These are phyloP conservation scores for Leptoclinus maculatus DNA, from an alignment of 2,797 vertebrate species.

Conservation along the genomic window DNA sequence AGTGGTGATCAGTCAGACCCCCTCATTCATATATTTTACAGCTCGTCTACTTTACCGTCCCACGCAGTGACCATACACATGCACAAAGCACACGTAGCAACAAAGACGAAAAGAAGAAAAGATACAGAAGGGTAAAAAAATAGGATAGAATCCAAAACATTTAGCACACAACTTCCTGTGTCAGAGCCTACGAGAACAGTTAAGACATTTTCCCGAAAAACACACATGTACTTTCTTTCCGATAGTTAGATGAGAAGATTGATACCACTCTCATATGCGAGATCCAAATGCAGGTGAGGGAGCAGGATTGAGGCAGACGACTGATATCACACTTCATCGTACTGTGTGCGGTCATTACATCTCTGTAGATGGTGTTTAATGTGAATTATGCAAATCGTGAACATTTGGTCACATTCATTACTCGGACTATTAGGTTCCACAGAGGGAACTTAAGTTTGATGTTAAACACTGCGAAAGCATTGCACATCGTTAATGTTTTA, in stretches of 20 bases:
- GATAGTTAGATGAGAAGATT: background rate
- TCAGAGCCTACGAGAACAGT: background rate
- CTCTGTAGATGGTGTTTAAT: background rate
- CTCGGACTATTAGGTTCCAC: background rate
- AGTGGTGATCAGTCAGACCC: constrained; percentile 11
- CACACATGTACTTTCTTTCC: background rate
- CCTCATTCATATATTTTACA: constrained; percentile 16
- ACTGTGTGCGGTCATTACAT: background rate
- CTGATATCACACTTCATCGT: background rate
- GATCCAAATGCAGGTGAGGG: background rate
- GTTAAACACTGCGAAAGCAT: background rate
- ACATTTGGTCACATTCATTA: constrained; percentile 30
- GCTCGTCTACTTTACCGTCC: background rate
- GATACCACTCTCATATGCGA: background rate
- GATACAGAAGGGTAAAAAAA: background rate
- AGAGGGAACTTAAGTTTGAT: background rate
- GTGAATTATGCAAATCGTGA: constrained; percentile 28
- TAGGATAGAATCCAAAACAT: background rate
- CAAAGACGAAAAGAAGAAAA: background rate
- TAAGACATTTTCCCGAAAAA: background rate
- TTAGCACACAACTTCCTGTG: background rate
- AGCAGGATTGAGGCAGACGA: background rate
- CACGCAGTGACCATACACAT: background rate
- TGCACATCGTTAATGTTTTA: background rate
- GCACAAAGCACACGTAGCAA: background rate